Evolutionary conservation across 2,113 vertebrate species (phyloP), one percentile per base, ranked within the genome.

Genomic region (Perognathus longimembris): DNA sequence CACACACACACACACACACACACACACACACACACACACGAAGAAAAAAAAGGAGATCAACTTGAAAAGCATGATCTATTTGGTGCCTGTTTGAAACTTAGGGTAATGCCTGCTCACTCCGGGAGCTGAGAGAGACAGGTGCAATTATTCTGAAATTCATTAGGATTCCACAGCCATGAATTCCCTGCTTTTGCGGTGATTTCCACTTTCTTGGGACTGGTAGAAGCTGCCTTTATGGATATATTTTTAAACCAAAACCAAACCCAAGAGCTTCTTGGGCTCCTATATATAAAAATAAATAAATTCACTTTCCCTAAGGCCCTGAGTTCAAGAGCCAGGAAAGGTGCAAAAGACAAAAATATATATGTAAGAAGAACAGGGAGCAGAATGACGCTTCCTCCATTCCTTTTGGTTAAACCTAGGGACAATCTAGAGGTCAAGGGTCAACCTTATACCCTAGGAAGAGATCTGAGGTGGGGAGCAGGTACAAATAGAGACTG

Each of bases 51-150:
- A 96, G 93, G 92, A 97, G 96, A 94, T 96, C 97, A 97, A 97
- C 45, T 98, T 26, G 17, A 97, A 90, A 89, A 96, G 91, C 96
- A 96, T 83, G 96, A 97, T 94, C 96, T 87, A 64, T 91, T 96
- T 96, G 96, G 98, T 96, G 95, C 97, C 97, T 88, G 66, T 83
- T 89, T 95, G 90, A 97, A 97, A 96, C 96, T 96, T 11, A 85
- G 96, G 85, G 95, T 94, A 96, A 96, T 95, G 96, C 92, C 89
- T 64, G 57, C 95, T 96, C 6, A 71, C 91, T 94, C 90, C 95
- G 96, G 87, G 70, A 93, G 96, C 93, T n/a, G n/a, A n/a, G n/a
- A n/a, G n/a, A n/a, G 95, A 91, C 93, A 87, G 82, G 95, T 90
- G 80, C 92, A 73, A 95, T 93, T 82, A 96, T 92, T 93, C 96